Percentiles rank a stretch among this genome's conserved stretches.
These are phyloP conservation scores for Bothrops jararaca DNA, from an alignment of 2,113 vertebrate species.

Conservation along the genomic window DNA sequence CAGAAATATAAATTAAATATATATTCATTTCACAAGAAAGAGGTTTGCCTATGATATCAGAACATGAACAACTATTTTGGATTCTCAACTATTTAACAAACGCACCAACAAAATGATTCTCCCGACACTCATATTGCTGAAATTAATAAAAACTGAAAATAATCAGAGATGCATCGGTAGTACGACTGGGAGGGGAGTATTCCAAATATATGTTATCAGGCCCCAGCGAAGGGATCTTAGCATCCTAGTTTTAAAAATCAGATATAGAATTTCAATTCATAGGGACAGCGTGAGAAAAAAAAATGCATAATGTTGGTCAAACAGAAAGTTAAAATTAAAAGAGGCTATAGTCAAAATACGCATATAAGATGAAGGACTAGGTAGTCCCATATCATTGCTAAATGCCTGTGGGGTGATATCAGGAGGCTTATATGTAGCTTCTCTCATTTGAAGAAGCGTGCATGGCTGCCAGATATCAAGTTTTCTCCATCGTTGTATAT, in stretches of 20 bases:
- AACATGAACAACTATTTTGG: background rate
- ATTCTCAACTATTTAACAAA: background rate
- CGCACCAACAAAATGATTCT: background rate
- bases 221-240: background rate
- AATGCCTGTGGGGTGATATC: background rate
- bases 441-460: background rate
- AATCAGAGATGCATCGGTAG: background rate
- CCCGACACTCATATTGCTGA: background rate
- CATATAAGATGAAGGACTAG: background rate
- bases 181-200: background rate
- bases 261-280: background rate
- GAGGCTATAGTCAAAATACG: too few species aligned
- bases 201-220: background rate
- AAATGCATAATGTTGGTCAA: background rate
- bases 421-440: background rate
- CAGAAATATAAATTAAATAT: constrained; percentile 39
- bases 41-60: background rate
- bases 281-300: background rate
- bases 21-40: constrained; percentile 4
- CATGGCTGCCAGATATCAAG: background rate
- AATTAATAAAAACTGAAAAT: background rate
- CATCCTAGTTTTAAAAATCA: background rate
- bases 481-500: background rate
- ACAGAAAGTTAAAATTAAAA: background rate
- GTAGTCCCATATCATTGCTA: background rate